These are phyloP conservation scores for Lycocerus yunnanus DNA, from an alignment of 2,888 invertebrate species.

Conservation along the genomic window DNA sequence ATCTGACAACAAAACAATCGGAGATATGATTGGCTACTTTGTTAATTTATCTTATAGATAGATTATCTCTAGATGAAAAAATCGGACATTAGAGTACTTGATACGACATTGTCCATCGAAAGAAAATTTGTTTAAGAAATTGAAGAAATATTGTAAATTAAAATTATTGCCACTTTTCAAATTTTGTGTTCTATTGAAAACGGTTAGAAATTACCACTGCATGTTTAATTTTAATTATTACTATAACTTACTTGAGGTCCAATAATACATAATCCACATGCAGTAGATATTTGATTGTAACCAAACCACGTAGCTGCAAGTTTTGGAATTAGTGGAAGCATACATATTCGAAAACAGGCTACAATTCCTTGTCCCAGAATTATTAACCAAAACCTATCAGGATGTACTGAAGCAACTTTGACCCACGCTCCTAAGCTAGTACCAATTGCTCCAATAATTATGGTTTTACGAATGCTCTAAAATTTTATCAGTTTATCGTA, in stretches of 20 bases:
- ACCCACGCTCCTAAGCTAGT: conserved; percentile 88
- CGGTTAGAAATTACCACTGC: too few species aligned
- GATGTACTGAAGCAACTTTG: conserved; percentile 82
- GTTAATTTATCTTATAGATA: too few species aligned
- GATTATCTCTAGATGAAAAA: too few species aligned
- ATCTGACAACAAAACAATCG: too few species aligned
- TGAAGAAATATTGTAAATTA: too few species aligned
- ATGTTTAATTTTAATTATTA: background rate
- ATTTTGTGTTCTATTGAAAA: too few species aligned
- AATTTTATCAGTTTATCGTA: conserved; percentile 29
- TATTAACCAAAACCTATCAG: conserved; percentile 82
- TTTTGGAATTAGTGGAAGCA: conserved; percentile 86
- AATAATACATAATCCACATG: conserved; percentile 85
- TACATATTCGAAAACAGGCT: conserved; percentile 87
- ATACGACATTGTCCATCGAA: too few species aligned
- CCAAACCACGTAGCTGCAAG: conserved; percentile 98
- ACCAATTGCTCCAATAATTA: conserved; percentile 78
- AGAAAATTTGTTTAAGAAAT: too few species aligned
- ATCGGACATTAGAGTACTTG: too few species aligned
- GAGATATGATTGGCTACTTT: too few species aligned
- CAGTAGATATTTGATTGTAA: conserved; percentile 91
- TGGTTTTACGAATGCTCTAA: conserved; percentile 82
- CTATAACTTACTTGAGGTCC: background rate
- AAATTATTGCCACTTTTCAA: too few species aligned
- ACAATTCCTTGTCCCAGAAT: conserved; percentile 87